Base-by-base conservation (phyloP, 2,113 vertebrate species). In the Amblyopsis rosae region DNA sequence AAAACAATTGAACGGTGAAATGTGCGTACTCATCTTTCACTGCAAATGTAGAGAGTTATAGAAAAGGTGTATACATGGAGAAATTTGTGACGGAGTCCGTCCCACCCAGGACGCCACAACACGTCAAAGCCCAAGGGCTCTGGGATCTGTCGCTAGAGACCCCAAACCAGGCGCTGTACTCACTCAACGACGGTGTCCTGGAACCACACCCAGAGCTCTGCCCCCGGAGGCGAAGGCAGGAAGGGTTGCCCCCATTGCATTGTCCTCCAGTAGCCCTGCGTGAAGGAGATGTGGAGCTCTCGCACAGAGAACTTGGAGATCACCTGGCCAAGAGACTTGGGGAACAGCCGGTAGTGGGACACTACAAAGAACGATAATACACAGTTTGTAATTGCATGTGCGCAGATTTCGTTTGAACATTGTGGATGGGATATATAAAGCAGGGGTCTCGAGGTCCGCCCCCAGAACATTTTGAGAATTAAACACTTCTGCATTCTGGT, bases 311-410 rank as follows among this genome's bases (percentile, higher is more conserved):
- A 96, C 75, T 97, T 98, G 0, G 95, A 94, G 86, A 98, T 94
- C 81, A 99, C 90, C 80, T 94, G 96, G 3, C 98, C 98, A 86
- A 99, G 83, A 0, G 95, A 96, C 88, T 99, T 99, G 3, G 96
- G 97, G 82, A 99, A 99, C 2, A 99, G 92, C 82, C 95, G 92
- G 91, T 98, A 99, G 90, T 99, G 97, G 87, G 95, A 98, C 12
- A 95, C 95, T 97, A 78, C 0, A 5, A 68, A 72, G 76, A 56
- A 73, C 8, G 51, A 59, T 32, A 56, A 64, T 9, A 48, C 12
- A 35, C 33, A 7, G 46, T 13, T 33, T 58, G 19, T 19, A 17
- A 17, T 56, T 56, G 26, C 26, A 2, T 26, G 26, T 1, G 26
- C 26, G 2, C 3, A 26, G 26, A 26, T 26, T 26, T 26, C 2